These are phyloP conservation scores for Catocala fraxini DNA, from an alignment of 2,888 invertebrate species.

Conservation along the genomic window DNA sequence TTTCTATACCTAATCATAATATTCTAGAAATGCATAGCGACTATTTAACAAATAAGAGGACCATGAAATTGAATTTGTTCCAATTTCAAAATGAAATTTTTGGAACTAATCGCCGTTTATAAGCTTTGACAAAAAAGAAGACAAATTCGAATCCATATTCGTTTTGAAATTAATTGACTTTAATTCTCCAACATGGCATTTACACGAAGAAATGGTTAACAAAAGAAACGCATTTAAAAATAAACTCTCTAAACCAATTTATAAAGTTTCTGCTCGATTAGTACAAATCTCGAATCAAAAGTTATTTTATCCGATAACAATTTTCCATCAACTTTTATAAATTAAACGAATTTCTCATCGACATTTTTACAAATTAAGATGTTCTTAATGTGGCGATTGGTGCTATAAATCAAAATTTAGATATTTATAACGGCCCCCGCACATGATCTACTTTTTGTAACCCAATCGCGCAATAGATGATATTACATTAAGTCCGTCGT, in stretches of 20 bases:
- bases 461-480: conserved; percentile 4
- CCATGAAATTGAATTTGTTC: conserved; percentile 17
- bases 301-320: conserved; percentile 7
- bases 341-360: conserved; percentile 13
- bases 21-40: too few species aligned
- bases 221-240: conserved; percentile 1
- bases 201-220: conserved; percentile 3
- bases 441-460: conserved; percentile 11
- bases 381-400: conserved; percentile 6
- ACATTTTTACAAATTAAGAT: conserved; percentile 12
- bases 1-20: too few species aligned
- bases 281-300: conserved; percentile 9
- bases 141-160: not conserved
- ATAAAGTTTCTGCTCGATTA: conserved; percentile 11
- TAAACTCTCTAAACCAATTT: conserved; percentile 8
- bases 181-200: conserved; percentile 3
- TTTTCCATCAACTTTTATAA: conserved; percentile 2
- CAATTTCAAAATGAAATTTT: conserved; percentile 18
- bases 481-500: not conserved
- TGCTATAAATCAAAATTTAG: conserved; percentile 3
- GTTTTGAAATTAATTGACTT: conserved; percentile 1
- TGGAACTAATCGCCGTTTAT: conserved; percentile 4
- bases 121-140: conserved; percentile 8
- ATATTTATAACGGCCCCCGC: conserved; percentile 14
- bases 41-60: not conserved